These are phyloP conservation scores for Cryptotis parvus DNA, from an alignment of 2,113 vertebrate species.

Conservation along the genomic window DNA sequence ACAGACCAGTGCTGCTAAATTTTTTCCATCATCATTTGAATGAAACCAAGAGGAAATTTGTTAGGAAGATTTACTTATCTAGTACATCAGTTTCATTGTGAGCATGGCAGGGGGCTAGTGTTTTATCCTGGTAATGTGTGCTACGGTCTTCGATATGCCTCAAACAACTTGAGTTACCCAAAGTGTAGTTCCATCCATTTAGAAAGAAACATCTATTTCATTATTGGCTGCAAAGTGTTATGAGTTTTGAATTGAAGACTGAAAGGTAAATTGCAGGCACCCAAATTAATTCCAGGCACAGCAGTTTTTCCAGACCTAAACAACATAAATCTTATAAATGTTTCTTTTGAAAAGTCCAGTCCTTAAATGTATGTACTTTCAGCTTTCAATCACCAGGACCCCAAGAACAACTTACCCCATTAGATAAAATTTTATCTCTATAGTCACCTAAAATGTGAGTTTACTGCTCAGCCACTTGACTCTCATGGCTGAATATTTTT, in stretches of 20 bases:
- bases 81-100: neutral
- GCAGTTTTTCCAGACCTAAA: conserved; percentile 14
- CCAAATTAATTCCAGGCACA: neutral
- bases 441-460: neutral
- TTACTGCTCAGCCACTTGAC: neutral
- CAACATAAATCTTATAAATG: neutral
- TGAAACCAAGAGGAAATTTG: neutral
- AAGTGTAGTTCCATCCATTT: neutral
- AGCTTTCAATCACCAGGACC: neutral
- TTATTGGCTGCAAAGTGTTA: neutral
- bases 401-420: neutral
- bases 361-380: neutral
- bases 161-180: neutral
- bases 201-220: neutral
- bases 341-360: neutral
- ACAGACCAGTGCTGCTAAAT: neutral
- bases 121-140: neutral
- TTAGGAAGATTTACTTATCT: neutral
- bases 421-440: neutral
- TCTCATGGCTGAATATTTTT: neutral
- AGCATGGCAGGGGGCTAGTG: neutral
- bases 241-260: neutral
- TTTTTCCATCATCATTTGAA: neutral
- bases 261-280: neutral
- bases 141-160: neutral